phyloP scores from a whole-genome alignment of 2,797 vertebrate species.

The Lagodon rhomboides region DNA sequence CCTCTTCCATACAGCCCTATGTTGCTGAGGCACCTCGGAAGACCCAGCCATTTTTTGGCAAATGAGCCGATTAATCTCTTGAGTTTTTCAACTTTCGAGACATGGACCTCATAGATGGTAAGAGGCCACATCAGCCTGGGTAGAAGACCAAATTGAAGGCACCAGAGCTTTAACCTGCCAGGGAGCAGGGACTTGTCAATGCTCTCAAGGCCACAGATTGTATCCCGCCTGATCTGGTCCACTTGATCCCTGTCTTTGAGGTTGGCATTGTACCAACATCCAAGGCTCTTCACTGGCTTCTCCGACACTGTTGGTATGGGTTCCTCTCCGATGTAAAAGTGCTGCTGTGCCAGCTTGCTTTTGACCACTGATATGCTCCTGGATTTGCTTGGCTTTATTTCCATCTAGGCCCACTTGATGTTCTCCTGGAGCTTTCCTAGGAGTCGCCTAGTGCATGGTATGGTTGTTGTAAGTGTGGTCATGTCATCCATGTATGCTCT shows the following conservation, averaged over 20 bases:
- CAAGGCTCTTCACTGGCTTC: background rate
- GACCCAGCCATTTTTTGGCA: background rate
- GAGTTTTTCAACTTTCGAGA: background rate
- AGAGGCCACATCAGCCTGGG: background rate
- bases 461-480: background rate
- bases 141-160: background rate
- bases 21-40: background rate
- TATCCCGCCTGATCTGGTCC: background rate
- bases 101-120: background rate
- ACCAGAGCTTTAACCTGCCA: background rate
- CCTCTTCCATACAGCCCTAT: background rate
- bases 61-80: background rate
- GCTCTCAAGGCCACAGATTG: background rate
- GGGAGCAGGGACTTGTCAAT: background rate
- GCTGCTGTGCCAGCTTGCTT: background rate
- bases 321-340: background rate
- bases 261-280: background rate
- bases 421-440: background rate
- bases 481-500: background rate
- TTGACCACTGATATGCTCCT: background rate
- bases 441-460: background rate
- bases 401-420: background rate
- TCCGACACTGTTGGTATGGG: background rate
- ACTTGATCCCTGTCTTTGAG: background rate
- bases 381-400: background rate